A percentile compares a stretch with the other conserved stretches of the same genome.
Evolutionary conservation across 2,113 vertebrate genomes (phyloP).

Genomic region (Pogonocichla stellata): DNA sequence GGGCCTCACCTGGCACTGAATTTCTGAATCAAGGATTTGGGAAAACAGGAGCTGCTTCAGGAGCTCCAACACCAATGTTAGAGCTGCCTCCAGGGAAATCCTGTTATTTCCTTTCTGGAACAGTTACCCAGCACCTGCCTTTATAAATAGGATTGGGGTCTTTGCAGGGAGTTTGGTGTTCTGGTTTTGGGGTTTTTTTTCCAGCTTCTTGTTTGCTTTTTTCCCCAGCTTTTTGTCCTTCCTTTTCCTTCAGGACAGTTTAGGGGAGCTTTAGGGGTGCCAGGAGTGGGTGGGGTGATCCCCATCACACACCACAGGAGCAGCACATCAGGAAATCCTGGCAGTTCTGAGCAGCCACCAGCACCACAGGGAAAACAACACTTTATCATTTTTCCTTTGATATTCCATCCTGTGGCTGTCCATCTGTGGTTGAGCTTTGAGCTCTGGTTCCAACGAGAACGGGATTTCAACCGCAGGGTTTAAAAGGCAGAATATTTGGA

Average conservation of each 20-base stretch:
- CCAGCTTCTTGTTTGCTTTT: background rate
- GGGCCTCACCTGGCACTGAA: background rate
- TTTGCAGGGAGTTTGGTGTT: background rate
- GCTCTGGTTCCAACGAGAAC: accelerated
- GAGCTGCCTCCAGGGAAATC: background rate
- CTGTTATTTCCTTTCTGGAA: background rate
- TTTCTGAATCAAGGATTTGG: accelerated
- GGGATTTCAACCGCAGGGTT: background rate
- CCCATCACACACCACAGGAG: background rate
- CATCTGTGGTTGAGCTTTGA: background rate
- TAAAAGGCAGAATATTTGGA: background rate
- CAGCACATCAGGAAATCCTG: background rate
- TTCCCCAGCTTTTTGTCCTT: background rate
- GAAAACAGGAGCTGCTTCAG: background rate
- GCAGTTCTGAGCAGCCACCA: background rate
- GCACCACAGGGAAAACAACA: background rate
- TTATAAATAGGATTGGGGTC: background rate
- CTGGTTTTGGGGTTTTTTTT: background rate
- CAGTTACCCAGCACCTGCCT: background rate
- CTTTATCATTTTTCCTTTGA: background rate
- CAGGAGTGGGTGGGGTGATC: background rate
- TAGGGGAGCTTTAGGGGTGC: background rate
- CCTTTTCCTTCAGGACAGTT: background rate
- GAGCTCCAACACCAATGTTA: background rate
- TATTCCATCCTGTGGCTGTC: background rate